phyloP scores from a whole-genome alignment of 2,888 invertebrate species.

The Aphelenchoides bicaudatus region DNA sequence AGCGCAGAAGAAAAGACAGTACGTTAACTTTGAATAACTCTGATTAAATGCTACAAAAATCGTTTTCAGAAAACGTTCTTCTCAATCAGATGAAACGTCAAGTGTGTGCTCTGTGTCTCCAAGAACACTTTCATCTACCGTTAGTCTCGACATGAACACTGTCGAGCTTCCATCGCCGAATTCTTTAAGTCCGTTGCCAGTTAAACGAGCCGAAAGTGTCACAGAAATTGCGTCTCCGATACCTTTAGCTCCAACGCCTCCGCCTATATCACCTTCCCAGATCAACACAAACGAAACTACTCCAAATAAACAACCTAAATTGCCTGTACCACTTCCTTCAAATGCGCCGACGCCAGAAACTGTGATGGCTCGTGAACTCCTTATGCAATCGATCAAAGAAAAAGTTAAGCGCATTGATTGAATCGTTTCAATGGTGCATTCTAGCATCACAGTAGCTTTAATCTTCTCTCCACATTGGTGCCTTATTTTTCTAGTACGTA shows the following conservation, averaged over 20 bases:
- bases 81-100: constrained; percentile 16
- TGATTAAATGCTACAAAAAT: neutral
- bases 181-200: constrained; percentile 12
- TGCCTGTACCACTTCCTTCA: constrained; percentile 14
- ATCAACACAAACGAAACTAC: constrained; percentile 11
- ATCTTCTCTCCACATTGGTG: no score
- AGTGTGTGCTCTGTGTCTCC: neutral
- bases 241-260: constrained; percentile 15
- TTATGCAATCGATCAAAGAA: constrained; percentile 36
- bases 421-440: constrained; percentile 6
- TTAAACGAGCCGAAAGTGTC: neutral
- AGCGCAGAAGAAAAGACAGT: constrained; percentile 3
- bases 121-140: constrained; percentile 7
- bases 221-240: neutral
- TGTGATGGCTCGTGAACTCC: constrained; percentile 26
- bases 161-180: neutral
- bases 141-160: constrained; percentile 8
- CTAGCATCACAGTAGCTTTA: no score
- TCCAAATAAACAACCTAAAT: neutral
- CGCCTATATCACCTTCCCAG: constrained; percentile 11
- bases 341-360: constrained; percentile 27
- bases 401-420: constrained; percentile 37
- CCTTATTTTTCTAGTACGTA: no score
- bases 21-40: neutral
- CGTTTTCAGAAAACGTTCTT: constrained; percentile 15